Percentiles rank a stretch among this genome's conserved stretches.
These are phyloP conservation scores for Cotesia vestalis DNA, from an alignment of 1,140 invertebrate genomes.

Conservation along the genomic window DNA sequence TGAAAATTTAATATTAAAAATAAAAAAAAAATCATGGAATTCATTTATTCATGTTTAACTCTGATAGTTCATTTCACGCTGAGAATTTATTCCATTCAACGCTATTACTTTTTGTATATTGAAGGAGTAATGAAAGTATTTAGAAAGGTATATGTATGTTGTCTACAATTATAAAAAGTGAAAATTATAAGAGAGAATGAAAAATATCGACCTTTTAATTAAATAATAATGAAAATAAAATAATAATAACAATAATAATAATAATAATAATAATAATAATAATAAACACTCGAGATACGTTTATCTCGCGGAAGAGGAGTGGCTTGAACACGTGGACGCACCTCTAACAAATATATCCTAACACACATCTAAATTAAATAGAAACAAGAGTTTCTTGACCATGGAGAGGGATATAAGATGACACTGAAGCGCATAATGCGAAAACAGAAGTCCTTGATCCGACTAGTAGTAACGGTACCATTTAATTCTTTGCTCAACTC, in stretches of 20 bases:
- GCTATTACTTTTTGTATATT: too few relatives aligned
- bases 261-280: background rate
- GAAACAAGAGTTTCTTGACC: constrained; percentile 2
- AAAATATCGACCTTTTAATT: constrained; percentile 3
- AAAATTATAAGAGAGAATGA: background rate
- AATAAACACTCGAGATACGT: constrained; percentile 20
- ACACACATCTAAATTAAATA: constrained; percentile 9
- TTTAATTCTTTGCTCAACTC: constrained; percentile 23
- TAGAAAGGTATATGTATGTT: too few relatives aligned
- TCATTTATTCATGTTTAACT: too few relatives aligned
- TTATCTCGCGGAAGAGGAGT: constrained; percentile 36
- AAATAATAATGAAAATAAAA: constrained; percentile 9
- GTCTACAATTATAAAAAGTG: background rate
- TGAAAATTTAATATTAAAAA: too few relatives aligned
- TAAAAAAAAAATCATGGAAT: too few relatives aligned
- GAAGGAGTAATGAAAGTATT: too few relatives aligned
- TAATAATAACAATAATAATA: constrained; percentile 4
- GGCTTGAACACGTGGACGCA: constrained; percentile 30
- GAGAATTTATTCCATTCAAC: too few relatives aligned
- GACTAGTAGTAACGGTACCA: constrained; percentile 16
- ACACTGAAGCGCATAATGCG: constrained; percentile 24
- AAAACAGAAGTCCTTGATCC: constrained; percentile 26
- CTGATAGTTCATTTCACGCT: too few relatives aligned
- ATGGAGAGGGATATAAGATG: constrained; percentile 27
- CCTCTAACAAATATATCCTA: constrained; percentile 18